A percentile compares a stretch with the other conserved stretches of the same genome.
These are phyloP conservation scores for Drosophila histrio DNA, from an alignment of 2,888 invertebrate genomes.

Conservation along the genomic window DNA sequence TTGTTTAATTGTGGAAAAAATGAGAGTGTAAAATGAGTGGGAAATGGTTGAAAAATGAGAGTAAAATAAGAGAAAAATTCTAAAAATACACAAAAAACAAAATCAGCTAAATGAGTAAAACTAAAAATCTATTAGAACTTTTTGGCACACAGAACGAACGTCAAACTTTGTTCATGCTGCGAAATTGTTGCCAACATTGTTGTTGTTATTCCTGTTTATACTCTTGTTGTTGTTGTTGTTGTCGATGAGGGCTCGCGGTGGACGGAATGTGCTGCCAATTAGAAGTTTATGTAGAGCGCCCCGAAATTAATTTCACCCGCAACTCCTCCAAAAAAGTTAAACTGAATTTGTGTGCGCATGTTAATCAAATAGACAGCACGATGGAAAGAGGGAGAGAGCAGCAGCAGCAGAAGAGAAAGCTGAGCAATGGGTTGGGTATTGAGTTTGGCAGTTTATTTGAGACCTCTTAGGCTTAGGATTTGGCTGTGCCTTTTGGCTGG, in stretches of 20 bases:
- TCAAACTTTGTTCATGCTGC: slow-evolving; percentile 46
- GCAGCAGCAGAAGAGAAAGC: background rate
- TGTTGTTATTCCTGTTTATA: slow-evolving; percentile 5
- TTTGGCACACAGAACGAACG: slow-evolving; percentile 47
- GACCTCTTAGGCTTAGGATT: slow-evolving; percentile 26
- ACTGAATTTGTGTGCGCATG: slow-evolving; percentile 68
- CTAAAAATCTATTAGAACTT: slow-evolving; percentile 78
- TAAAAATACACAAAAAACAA: slow-evolving; percentile 35
- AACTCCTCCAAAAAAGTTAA: slow-evolving; percentile 45
- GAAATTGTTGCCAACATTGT: slow-evolving; percentile 40
- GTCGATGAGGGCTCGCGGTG: slow-evolving; percentile 31
- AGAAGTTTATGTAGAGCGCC: slow-evolving; percentile 69
- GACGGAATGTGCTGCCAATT: slow-evolving; percentile 74
- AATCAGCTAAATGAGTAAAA: slow-evolving; percentile 64
- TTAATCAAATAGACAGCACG: slow-evolving; percentile 67
- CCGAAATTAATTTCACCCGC: slow-evolving; percentile 66
- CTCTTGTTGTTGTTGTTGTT: slow-evolving; percentile 18
- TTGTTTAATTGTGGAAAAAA: slow-evolving; percentile 3
- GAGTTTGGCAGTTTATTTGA: slow-evolving; percentile 37
- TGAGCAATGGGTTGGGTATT: background rate
- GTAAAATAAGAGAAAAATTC: background rate
- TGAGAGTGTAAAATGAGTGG: background rate
- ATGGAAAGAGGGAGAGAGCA: background rate
- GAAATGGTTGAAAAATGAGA: background rate
- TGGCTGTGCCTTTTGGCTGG: slow-evolving; percentile 32